A percentile compares a stretch with the other conserved stretches of the same genome.
These are phyloP conservation scores for Uria lomvia DNA, from an alignment of 2,113 vertebrate species.

Conservation along the genomic window DNA sequence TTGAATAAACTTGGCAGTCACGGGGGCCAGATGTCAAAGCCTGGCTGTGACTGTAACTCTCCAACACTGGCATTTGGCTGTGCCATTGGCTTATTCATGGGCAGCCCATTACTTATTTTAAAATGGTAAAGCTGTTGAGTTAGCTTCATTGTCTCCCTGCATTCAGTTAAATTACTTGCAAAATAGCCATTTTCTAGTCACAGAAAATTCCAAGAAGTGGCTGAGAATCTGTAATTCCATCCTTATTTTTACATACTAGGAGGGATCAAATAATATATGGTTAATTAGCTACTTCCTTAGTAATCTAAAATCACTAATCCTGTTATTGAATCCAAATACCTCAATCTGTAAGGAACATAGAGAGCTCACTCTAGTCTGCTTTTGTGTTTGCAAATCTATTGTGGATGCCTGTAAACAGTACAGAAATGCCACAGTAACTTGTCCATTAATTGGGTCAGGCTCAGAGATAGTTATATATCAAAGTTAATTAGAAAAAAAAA, in stretches of 20 bases:
- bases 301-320: neutral
- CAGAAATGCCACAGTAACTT: neutral
- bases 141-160: neutral
- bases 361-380: neutral
- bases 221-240: neutral
- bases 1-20: neutral
- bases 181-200: neutral
- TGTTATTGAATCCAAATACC: neutral
- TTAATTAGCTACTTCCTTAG: neutral
- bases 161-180: neutral
- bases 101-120: neutral
- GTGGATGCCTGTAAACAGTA: neutral
- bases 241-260: neutral
- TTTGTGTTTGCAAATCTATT: neutral
- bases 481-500: conserved; percentile 21
- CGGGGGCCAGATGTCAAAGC: neutral
- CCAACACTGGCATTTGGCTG: neutral
- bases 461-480: neutral
- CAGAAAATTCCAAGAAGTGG: neutral
- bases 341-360: neutral
- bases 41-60: neutral
- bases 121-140: neutral
- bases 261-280: neutral
- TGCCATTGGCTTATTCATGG: neutral
- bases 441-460: neutral